A percentile compares a stretch with the other conserved stretches of the same genome.
phyloP scores from a whole-genome alignment of 64 coral and sea anemone genomes.

The Orbicella faveolata region DNA sequence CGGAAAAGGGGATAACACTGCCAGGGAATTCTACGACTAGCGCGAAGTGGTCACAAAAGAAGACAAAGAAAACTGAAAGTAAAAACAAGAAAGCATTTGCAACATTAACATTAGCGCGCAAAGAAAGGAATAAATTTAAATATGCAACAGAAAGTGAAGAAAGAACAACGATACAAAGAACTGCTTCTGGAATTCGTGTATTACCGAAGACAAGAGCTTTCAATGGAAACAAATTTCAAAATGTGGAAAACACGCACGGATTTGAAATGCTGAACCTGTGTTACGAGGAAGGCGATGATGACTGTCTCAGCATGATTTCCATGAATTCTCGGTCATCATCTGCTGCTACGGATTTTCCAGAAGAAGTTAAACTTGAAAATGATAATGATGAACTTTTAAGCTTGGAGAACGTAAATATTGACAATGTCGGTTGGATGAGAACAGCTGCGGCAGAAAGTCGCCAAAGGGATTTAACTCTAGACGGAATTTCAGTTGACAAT shows the following conservation, averaged over 20 bases:
- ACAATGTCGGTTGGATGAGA: neutral
- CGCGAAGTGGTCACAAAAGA: neutral
- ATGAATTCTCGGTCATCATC: slow-evolving; percentile 18
- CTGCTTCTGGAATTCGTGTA: neutral
- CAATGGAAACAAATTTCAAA: neutral
- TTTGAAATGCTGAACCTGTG: neutral
- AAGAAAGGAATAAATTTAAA: neutral
- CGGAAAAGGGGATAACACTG: neutral
- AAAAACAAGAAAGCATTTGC: neutral
- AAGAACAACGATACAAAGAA: neutral
- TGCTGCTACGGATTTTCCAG: neutral
- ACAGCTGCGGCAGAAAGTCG: neutral
- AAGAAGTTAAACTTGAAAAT: neutral
- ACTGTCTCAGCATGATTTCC: slow-evolving; percentile 4
- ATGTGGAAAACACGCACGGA: neutral
- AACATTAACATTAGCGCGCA: neutral
- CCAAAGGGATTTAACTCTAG: neutral
- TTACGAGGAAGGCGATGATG: neutral
- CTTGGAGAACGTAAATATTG: neutral
- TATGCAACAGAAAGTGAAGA: neutral
- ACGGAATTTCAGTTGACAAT: neutral
- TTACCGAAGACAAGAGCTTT: neutral
- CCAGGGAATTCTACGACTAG: neutral
- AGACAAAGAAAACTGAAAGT: neutral
- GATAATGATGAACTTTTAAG: neutral